A percentile compares a stretch with the other conserved stretches of the same genome.
Evolutionary conservation across 2,797 vertebrate genomes (phyloP).

Genomic region (Odontamblyopus rebecca): DNA sequence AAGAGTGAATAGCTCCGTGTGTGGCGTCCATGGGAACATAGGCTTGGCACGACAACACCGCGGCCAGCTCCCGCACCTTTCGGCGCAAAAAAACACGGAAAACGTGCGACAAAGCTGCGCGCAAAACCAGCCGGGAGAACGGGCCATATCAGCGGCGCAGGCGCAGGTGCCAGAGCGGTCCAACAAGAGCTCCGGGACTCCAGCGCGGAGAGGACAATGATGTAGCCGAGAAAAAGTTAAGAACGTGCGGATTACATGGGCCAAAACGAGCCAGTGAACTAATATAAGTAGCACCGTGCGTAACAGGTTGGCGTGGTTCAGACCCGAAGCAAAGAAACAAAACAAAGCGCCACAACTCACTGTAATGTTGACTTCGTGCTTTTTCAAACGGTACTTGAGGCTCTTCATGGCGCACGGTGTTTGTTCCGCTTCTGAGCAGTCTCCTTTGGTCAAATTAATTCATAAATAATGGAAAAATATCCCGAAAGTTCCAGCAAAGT

Average conservation of each 20-base stretch:
- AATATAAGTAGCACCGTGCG: neutral
- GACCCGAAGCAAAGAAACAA: constrained; percentile 3
- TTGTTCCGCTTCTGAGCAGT: constrained; percentile 18
- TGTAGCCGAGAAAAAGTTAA: neutral
- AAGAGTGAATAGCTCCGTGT: neutral
- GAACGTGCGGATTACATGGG: neutral
- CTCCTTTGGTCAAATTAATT: constrained; percentile 6
- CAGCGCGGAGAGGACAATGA: neutral
- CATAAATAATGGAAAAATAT: constrained; percentile 10
- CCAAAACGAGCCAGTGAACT: neutral
- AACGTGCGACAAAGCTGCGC: neutral
- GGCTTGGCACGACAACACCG: constrained; percentile 6
- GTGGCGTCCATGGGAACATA: neutral
- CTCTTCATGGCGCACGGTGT: constrained; percentile 78
- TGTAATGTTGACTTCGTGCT: constrained; percentile 84
- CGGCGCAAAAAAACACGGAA: neutral
- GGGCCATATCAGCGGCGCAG: neutral
- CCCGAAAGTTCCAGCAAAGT: constrained; percentile 33
- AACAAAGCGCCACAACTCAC: constrained; percentile 69
- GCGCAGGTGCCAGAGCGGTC: neutral
- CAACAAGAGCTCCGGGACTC: neutral
- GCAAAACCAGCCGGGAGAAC: neutral
- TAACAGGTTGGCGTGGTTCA: neutral
- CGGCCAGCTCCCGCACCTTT: neutral
- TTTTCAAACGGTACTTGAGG: constrained; percentile 85